These are phyloP conservation scores for Leguminivora glycinivorella DNA, from an alignment of 1,140 invertebrate species.

Conservation along the genomic window DNA sequence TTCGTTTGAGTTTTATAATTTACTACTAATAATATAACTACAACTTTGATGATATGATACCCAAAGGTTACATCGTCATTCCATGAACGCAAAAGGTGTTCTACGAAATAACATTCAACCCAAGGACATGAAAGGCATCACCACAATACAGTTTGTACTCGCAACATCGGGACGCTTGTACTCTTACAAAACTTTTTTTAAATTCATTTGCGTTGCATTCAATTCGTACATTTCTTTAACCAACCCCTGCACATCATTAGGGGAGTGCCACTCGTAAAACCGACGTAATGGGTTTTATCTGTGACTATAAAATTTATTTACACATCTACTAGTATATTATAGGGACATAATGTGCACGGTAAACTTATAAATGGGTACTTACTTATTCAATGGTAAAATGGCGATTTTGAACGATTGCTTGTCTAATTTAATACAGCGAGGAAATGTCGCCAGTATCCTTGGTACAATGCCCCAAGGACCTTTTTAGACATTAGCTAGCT, in stretches of 20 bases:
- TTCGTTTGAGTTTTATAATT: too few species aligned
- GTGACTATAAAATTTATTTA: conserved; percentile 74
- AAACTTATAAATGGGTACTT: conserved; percentile 28
- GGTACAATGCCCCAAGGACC: too few species aligned
- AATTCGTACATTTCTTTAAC: conserved; percentile 29
- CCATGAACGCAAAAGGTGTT: neutral
- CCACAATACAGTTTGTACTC: neutral
- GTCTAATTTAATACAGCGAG: neutral
- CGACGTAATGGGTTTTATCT: conserved; percentile 73
- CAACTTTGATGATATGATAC: too few species aligned
- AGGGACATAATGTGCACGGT: conserved; percentile 48
- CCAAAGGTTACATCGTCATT: neutral
- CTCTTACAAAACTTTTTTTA: conserved; percentile 16
- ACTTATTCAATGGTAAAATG: conserved; percentile 14
- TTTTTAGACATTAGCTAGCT: too few species aligned
- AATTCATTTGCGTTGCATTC: conserved; percentile 26
- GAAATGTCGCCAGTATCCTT: too few species aligned
- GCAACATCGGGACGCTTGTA: neutral
- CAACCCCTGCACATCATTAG: conserved; percentile 63
- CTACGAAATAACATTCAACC: neutral
- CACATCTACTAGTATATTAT: conserved; percentile 65
- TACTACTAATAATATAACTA: too few species aligned
- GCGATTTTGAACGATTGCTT: neutral
- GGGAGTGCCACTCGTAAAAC: conserved; percentile 68
- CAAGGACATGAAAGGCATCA: neutral